phyloP scores from a whole-genome alignment of 2,888 invertebrate species.

The Lasioglossum malachurum region DNA sequence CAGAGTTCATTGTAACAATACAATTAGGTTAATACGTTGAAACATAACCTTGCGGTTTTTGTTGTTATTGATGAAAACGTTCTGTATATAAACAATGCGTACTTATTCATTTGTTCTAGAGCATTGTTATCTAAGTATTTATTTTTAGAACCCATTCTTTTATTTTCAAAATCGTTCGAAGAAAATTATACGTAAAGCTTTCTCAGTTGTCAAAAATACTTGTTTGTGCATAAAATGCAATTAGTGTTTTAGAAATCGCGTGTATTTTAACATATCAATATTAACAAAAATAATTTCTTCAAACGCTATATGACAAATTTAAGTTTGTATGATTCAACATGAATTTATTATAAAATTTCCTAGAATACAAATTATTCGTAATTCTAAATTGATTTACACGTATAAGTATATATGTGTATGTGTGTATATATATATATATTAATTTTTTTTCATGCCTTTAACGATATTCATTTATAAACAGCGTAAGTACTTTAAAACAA shows the following conservation, averaged over 20 bases:
- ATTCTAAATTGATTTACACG: background rate
- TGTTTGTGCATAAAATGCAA: background rate
- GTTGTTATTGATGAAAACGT: slow-evolving; percentile 51
- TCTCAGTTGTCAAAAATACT: background rate
- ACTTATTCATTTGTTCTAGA: slow-evolving; percentile 14
- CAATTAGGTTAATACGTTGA: slow-evolving; percentile 40
- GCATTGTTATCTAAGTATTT: background rate
- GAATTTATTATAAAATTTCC: background rate
- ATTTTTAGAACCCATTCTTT: background rate
- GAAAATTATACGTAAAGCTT: background rate
- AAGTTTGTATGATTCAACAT: background rate
- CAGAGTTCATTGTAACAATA: slow-evolving; percentile 13
- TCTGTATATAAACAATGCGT: slow-evolving; percentile 20
- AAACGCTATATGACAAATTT: background rate
- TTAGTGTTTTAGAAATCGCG: background rate
- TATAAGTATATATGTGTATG: background rate
- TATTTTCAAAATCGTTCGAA: background rate
- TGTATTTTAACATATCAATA: background rate
- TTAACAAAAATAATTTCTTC: background rate
- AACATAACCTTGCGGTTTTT: slow-evolving; percentile 67
- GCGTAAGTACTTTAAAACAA: slow-evolving; percentile 74
- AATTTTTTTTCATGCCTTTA: slow-evolving; percentile 72
- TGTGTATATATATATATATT: background rate
- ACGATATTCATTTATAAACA: slow-evolving; percentile 54
- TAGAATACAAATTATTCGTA: background rate